Evolutionary conservation across 2,797 vertebrate genomes (phyloP), one percentile per base, ranked within the genome.

Genomic region (Sternotherus odoratus): DNA sequence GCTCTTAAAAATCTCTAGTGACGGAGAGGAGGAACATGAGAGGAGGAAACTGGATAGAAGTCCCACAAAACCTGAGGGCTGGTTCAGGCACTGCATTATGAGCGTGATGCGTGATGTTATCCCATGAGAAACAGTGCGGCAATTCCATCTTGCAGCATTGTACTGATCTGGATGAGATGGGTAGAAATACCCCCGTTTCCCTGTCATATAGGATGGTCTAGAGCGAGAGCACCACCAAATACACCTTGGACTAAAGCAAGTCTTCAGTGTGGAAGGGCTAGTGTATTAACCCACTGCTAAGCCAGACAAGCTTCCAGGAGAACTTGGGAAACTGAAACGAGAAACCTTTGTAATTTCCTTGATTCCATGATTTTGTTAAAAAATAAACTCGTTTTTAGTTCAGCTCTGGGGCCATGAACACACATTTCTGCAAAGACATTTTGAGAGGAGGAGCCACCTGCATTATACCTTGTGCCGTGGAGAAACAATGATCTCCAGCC

Each of bases 321-420:
- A 74, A 90, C 87, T 94, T 94, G 56, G 78, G 96, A 95, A 95
- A 95, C 77, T 79, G 79, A 90, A 63, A 93, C 84, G 91, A 87
- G 85, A 91, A 94, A 43, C 92, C 89, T 78, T 93, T 95, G 89
- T 95, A 90, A 89, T 92, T 90, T 91, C 80, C 92, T 88, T 93
- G n/a, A n/a, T n/a, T n/a, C n/a, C 87, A 88, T 78, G 82, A 66
- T 87, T 93, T 89, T 92, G 94, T 49, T 10, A 82, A 82, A 82
- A 53, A 84, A 79, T 90, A 94, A 86, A 50, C 69, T 87, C 80
- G 43, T 82, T 94, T 91, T 86, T 46, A 94, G 69, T 79, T 77
- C 84, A 81, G 77, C 90, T 74, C 82, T 83, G 33, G 84, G 85
- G 74, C 24, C 33, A n/a, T 17, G 8, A 28, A 28, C 39, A 75